Base-by-base conservation (phyloP, 2,113 vertebrate genomes). In the Erinaceus europaeus region DNA sequence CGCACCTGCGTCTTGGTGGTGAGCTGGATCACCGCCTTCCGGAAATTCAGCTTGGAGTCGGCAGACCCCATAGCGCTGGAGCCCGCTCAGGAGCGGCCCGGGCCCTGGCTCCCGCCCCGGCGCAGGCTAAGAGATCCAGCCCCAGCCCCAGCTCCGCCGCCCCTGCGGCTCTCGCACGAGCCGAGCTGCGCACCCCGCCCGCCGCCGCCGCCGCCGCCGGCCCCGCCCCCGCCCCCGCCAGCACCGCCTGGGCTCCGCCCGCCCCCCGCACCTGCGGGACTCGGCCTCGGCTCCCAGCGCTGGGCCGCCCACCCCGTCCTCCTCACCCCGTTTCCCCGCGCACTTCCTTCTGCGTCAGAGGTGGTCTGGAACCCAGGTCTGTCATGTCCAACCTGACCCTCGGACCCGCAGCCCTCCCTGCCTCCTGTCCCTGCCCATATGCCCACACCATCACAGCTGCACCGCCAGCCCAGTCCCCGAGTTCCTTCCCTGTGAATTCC, bases 11-110 rank as follows among this genome's bases (percentile, higher is more conserved):
- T 99, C 97, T 99, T 99, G 86, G 99, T 99, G 87, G 99, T 99
- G 93, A 99, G 98, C 96, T 99, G 99, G 94, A 99, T 99, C 92
- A 99, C 99, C 50, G 99, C 99, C 96, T 99, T 99, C 96, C 99
- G 98, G 96, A 99, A 99, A 97, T 99, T 99, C 52, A 99, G 97
- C 96, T 99, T 99, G 42, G 99, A 99, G 96, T 99, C 99, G 72
- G 98, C 98, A 95, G 97, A 98, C 84, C 99, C 99, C 99, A 99
- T 99, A 85, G 95, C 95, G 80, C 65, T 78, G 89, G 81, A 91
- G 88, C 90, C 93, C 73, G 61, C 65, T 69, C 23, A 59, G 57
- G 78, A 80, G 82, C 34, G 48, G 64, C 69, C 71, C 20, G 53
- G 12, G 34, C 75, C 68, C 74, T 29, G 18, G 57, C 93, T 32